phyloP scores from a whole-genome alignment of 2,888 invertebrate genomes.

The Cosmopolites sordidus region DNA sequence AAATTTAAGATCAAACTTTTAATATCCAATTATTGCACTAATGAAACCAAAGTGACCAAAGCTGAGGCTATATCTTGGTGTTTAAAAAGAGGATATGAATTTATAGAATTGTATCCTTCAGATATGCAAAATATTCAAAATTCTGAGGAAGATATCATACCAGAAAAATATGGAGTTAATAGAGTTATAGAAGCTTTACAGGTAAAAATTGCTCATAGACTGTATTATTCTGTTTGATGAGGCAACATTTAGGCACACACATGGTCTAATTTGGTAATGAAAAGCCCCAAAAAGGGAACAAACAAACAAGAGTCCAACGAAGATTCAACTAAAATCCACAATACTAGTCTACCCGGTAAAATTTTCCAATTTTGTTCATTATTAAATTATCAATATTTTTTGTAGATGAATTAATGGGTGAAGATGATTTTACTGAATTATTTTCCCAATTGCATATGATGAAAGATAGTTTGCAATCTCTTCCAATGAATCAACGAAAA shows the following conservation, averaged over 20 bases:
- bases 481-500: constrained; percentile 61
- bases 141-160: constrained; percentile 50
- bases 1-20: constrained; percentile 47
- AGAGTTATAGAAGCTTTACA: constrained; percentile 66
- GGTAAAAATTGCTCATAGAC: constrained; percentile 8
- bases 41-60: constrained; percentile 45
- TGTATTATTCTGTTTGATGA: background rate
- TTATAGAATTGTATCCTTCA: constrained; percentile 60
- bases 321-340: background rate
- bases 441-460: constrained; percentile 63
- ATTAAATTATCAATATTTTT: background rate
- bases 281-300: constrained; percentile 37
- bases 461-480: constrained; percentile 61
- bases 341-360: constrained; percentile 12
- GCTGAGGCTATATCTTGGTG: constrained; percentile 60
- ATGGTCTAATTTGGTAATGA: constrained; percentile 67
- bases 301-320: constrained; percentile 14
- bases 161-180: constrained; percentile 61
- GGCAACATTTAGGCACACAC: constrained; percentile 52
- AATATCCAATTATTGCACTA: constrained; percentile 53
- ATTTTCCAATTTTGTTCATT: background rate
- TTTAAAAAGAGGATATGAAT: constrained; percentile 61
- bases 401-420: background rate
- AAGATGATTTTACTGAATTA: constrained; percentile 44
- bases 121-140: constrained; percentile 34